phyloP scores from a whole-genome alignment of 1,140 invertebrate species.

The Drosophila punjabiensis region DNA sequence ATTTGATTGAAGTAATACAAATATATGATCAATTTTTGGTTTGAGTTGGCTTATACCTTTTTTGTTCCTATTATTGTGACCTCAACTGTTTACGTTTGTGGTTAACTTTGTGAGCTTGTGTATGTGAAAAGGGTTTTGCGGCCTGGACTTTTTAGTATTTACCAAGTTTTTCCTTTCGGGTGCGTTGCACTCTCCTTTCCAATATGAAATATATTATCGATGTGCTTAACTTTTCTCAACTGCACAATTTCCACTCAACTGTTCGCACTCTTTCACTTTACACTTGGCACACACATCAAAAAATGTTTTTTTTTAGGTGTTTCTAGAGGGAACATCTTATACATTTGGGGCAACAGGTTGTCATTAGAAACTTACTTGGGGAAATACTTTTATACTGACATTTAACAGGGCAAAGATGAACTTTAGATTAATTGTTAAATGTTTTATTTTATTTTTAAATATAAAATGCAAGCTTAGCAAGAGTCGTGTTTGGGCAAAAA shows the following conservation, averaged over 20 bases:
- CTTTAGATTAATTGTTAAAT: neutral
- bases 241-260: conserved; percentile 28
- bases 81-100: conserved; percentile 39
- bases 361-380: neutral
- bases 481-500: too few relatives aligned
- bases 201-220: conserved; percentile 76
- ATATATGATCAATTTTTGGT: neutral
- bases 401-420: neutral
- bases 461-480: too few relatives aligned
- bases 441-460: too few relatives aligned
- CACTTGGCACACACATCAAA: conserved; percentile 6
- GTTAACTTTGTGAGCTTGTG: conserved; percentile 15
- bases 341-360: conserved; percentile 27
- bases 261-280: conserved; percentile 24
- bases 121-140: conserved; percentile 30
- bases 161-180: conserved; percentile 41
- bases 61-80: neutral
- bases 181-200: conserved; percentile 43
- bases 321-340: neutral
- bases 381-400: neutral
- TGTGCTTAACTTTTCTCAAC: conserved; percentile 63
- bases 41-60: neutral
- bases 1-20: neutral
- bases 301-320: conserved; percentile 4
- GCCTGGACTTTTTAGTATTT: conserved; percentile 41